Percentiles rank a stretch among this genome's conserved stretches.
phyloP scores from a whole-genome alignment of 1,140 invertebrate species.

The Metaphire vulgaris region DNA sequence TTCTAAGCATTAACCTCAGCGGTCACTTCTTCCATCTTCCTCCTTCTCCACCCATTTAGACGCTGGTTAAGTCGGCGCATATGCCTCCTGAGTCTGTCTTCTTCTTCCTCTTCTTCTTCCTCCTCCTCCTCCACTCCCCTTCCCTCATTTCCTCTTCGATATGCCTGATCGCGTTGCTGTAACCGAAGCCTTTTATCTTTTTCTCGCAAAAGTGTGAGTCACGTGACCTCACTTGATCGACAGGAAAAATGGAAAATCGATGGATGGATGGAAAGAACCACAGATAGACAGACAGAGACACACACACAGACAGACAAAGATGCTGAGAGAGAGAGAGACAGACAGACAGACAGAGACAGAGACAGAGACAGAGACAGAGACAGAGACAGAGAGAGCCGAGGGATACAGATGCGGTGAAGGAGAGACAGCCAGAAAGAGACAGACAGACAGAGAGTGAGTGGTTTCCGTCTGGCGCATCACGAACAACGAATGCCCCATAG shows the following conservation, averaged over 20 bases:
- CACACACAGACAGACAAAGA: not conserved
- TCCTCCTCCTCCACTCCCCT: not conserved
- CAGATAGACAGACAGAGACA: not conserved
- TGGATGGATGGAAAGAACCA: not conserved
- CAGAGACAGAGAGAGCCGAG: not conserved
- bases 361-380: not conserved
- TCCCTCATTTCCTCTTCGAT: not conserved
- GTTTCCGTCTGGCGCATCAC: too few relatives aligned
- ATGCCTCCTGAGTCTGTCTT: not conserved
- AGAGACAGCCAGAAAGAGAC: not conserved
- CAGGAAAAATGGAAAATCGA: conserved; percentile 1
- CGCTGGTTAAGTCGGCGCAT: too few relatives aligned
- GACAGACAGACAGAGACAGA: not conserved
- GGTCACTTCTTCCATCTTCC: not conserved
- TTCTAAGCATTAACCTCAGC: too few relatives aligned
- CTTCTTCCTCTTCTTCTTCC: not conserved
- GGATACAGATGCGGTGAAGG: not conserved
- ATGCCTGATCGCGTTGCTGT: not conserved
- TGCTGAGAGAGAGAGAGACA: not conserved
- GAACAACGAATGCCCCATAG: too few relatives aligned
- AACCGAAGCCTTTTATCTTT: not conserved
- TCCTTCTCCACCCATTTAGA: not conserved
- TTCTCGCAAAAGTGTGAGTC: not conserved
- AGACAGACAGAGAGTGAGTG: not conserved
- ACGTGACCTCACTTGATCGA: not conserved